phyloP scores from a whole-genome alignment of 2,888 invertebrate species.

The Mimas tiliae region DNA sequence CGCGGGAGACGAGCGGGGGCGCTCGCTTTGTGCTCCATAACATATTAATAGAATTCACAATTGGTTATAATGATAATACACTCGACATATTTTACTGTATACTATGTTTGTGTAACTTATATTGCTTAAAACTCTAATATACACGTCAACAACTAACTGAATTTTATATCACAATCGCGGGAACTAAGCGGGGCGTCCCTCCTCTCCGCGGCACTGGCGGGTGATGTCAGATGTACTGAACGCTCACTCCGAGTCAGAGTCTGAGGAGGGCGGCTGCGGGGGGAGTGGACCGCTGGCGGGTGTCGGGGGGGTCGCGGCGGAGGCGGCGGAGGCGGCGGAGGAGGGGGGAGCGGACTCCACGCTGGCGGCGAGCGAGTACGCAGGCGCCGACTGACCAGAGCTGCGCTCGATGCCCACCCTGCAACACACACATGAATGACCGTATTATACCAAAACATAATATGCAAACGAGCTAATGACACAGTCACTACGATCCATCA shows the following conservation, averaged over 20 bases:
- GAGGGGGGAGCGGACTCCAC: slow-evolving; percentile 44
- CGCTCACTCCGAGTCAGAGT: slow-evolving; percentile 73
- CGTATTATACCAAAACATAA: no score
- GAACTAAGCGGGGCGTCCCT: slow-evolving; percentile 2
- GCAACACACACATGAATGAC: slow-evolving; percentile 27
- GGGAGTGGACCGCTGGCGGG: no score
- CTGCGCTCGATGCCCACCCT: slow-evolving; percentile 95
- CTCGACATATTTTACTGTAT: slow-evolving; percentile 16
- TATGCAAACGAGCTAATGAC: no score
- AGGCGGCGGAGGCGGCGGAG: slow-evolving; percentile 42
- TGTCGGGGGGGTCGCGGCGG: slow-evolving; percentile 43
- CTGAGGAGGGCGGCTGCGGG: slow-evolving; percentile 69
- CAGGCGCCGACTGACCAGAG: slow-evolving; percentile 66
- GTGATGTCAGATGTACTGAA: background rate
- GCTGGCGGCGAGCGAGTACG: slow-evolving; percentile 66
- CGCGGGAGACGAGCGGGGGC: background rate
- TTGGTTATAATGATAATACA: slow-evolving; percentile 7
- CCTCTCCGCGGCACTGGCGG: background rate
- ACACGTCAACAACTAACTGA: slow-evolving; percentile 45
- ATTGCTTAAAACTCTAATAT: slow-evolving; percentile 47
- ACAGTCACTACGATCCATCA: no score
- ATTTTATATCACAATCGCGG: slow-evolving; percentile 26
- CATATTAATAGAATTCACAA: slow-evolving; percentile 3
- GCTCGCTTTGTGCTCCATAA: slow-evolving; percentile 17
- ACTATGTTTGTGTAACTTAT: slow-evolving; percentile 32